Evolutionary conservation across 2,113 vertebrate species (phyloP).

Genomic region (Hippopotamus amphibius): DNA sequence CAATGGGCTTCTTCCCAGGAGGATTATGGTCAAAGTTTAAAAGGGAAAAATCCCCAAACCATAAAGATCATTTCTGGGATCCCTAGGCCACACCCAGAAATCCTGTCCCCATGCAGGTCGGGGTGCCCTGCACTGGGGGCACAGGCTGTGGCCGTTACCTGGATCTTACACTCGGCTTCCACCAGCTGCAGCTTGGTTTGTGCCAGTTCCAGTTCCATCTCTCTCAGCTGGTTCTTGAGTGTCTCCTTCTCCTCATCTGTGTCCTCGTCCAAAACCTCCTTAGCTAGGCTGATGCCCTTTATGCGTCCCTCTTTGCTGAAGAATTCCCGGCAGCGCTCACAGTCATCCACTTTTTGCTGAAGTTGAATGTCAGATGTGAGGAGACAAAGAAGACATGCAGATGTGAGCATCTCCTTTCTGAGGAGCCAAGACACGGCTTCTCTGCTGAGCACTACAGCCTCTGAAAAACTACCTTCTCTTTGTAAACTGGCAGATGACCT

Average conservation of each 20-base stretch:
- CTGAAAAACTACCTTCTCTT: not conserved
- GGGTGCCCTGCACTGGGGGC: not conserved
- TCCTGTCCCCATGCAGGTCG: rapidly evolving
- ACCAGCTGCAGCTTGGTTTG: constrained; percentile 99
- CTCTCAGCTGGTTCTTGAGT: constrained; percentile 96
- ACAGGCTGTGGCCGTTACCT: constrained; percentile 86
- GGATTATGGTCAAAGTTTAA: not conserved
- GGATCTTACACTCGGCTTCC: constrained; percentile 99
- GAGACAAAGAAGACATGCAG: not conserved
- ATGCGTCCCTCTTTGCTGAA: constrained; percentile 92
- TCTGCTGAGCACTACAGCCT: not conserved
- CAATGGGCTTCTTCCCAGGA: not conserved
- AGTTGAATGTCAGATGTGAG: constrained; percentile 47
- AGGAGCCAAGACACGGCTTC: not conserved
- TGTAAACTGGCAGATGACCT: not conserved
- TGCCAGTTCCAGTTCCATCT: constrained; percentile 98
- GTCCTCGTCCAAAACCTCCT: constrained; percentile 91
- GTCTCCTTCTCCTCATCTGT: constrained; percentile 96
- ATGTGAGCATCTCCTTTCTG: not conserved
- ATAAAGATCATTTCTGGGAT: not conserved
- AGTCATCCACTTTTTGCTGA: constrained; percentile 94
- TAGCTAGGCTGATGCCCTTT: constrained; percentile 85
- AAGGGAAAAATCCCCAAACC: not conserved
- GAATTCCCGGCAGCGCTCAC: constrained; percentile 92
- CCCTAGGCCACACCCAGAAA: not conserved